Evolutionary conservation across 2,797 vertebrate species (phyloP).

Genomic region (Lepilemur ruficaudatus): DNA sequence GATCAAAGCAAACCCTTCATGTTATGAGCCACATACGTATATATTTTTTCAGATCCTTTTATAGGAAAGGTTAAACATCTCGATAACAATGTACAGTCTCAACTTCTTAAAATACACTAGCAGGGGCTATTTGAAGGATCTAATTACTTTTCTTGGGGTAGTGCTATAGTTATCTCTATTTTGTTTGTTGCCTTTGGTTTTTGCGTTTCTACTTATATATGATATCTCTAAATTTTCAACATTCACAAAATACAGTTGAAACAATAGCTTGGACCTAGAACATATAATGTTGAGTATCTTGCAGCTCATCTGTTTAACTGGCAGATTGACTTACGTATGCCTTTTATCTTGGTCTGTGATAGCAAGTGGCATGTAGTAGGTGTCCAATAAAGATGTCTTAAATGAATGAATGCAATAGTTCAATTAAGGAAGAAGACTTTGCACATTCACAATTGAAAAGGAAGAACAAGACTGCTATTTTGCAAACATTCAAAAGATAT

Average conservation of each 20-base stretch:
- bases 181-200: conserved; percentile 29
- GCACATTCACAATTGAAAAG: background rate
- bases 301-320: background rate
- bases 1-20: conserved; percentile 14
- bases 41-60: background rate
- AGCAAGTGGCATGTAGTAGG: background rate
- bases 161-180: background rate
- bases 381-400: background rate
- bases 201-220: background rate
- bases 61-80: background rate
- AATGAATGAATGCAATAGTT: background rate
- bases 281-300: background rate
- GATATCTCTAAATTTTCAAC: background rate
- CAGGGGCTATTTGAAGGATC: background rate
- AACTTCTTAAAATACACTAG: background rate
- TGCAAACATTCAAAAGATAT: background rate
- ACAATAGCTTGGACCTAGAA: background rate
- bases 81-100: background rate
- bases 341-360: background rate
- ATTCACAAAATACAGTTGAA: background rate
- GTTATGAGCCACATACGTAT: background rate
- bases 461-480: background rate
- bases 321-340: background rate
- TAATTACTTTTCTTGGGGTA: background rate
- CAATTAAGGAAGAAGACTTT: background rate